Base-by-base conservation (phyloP, 2,113 vertebrate species). In the Porphyrio hochstetteri region DNA sequence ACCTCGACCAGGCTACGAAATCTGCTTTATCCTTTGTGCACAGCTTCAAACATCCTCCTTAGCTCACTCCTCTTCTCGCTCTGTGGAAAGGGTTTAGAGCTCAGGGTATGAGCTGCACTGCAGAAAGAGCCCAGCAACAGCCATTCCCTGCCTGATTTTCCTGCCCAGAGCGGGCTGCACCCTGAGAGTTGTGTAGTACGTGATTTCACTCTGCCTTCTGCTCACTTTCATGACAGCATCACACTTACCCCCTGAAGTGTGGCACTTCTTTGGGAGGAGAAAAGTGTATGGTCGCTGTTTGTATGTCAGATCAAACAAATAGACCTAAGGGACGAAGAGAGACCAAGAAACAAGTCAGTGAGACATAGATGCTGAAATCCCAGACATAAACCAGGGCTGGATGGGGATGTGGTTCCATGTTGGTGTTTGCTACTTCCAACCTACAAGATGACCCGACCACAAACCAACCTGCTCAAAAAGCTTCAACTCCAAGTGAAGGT, bases 271-370 rank as follows among this genome's bases (percentile, higher is more conserved):
- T 29, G 99, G 99, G 97, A 99, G 98, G 88, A 99, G 98, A 60
- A 99, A 99, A 21, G 99, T 99, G 92, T 99, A 99, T 0, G 99
- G 99, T 95, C 98, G 98, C 95, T 99, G 99, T 95, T 99, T 99
- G 87, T 99, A 99, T 2, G 99, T 99, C 97, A 99, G 92, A 94
- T 99, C 99, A 97, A 99, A 99, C 96, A 99, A 97, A 97, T 99
- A 99, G 64, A 99, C 99, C 99, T 99, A 82, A 91, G 64, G 78
- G 61, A 56, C 13, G 44, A 63, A 91, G 74, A 84, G 76, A 85
- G 79, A 67, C 44, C 48, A 48, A 82, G 65, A 50, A 40, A 20
- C 44, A 4, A 71, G 46, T 5, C 40, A 61, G 50, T 17, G 21
- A 65, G 63, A 55, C 5, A 46, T 1, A 16, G 53, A 25, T n/a